Percentiles rank a stretch among this genome's conserved stretches.
Evolutionary conservation across 2,113 vertebrate species (phyloP).

Genomic region (Coptodon rendalli): DNA sequence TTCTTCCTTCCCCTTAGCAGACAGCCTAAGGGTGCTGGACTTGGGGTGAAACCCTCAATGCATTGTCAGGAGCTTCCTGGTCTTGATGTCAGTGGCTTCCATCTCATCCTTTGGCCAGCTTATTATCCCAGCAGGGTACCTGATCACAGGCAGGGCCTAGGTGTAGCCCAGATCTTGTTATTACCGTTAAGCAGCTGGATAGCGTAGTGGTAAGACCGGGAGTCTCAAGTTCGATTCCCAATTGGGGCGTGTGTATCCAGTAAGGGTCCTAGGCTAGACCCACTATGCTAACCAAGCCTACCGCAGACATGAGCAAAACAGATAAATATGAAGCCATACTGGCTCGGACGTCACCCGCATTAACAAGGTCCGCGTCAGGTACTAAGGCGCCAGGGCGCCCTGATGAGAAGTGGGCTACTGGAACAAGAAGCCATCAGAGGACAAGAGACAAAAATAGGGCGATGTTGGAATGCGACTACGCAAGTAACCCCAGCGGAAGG

Average conservation of each 20-base stretch:
- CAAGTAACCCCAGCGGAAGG: not conserved
- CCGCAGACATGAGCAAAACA: not conserved
- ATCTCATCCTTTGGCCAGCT: not conserved
- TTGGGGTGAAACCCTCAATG: not conserved
- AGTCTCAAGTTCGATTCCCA: not conserved
- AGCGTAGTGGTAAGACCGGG: not conserved
- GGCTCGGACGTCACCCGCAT: not conserved
- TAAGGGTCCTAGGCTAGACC: not conserved
- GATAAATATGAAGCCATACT: not conserved
- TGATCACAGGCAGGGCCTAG: not conserved
- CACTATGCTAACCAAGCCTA: not conserved
- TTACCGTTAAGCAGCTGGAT: not conserved
- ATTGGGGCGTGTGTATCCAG: not conserved
- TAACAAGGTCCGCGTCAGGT: not conserved
- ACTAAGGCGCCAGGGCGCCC: not conserved
- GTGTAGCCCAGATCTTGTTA: not conserved
- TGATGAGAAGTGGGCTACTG: not conserved
- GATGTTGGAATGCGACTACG: not conserved
- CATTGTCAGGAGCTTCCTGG: not conserved
- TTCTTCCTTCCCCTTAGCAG: not conserved
- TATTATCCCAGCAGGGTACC: not conserved
- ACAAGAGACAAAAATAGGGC: not conserved
- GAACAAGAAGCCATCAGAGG: not conserved
- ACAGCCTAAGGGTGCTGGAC: not conserved
- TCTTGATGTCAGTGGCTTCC: not conserved